Conservation (phyloP, 2,797 vertebrate species). For the Tenualosa ilisha region DNA sequence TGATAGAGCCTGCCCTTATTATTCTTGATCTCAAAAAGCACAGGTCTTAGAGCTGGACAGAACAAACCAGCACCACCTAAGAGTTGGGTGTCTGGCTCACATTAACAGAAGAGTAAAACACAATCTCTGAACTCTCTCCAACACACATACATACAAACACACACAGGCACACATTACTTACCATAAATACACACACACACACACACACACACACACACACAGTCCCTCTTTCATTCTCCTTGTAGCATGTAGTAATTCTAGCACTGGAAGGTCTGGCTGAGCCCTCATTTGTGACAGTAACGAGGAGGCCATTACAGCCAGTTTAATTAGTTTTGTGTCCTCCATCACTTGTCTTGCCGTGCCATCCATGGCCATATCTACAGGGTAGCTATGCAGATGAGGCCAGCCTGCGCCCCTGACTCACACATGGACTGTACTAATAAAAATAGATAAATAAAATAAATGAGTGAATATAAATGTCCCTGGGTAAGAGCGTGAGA, state of each 20-base stretch:
- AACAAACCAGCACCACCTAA: neutral
- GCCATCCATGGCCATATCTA: slow-evolving; percentile 33
- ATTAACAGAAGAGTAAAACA: neutral
- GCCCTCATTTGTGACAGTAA: slow-evolving; percentile 47
- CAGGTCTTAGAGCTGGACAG: neutral
- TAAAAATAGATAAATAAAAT: neutral
- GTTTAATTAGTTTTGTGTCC: slow-evolving; percentile 50
- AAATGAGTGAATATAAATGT: neutral
- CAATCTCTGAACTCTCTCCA: neutral
- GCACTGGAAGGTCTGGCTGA: slow-evolving; percentile 38
- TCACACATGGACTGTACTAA: slow-evolving; percentile 22
- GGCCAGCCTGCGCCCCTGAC: slow-evolving; percentile 19
- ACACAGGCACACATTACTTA: slow-evolving; percentile 14
- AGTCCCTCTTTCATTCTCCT: slow-evolving; percentile 1
- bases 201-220: slow-evolving; percentile 19
- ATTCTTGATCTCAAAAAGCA: neutral
- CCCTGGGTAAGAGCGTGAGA: neutral
- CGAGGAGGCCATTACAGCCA: slow-evolving; percentile 49
- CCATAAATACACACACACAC: neutral
- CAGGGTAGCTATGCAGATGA: slow-evolving; percentile 48
- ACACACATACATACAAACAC: slow-evolving; percentile 20
- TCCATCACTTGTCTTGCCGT: slow-evolving; percentile 14
- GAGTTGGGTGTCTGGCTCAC: neutral
- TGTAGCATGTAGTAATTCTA: slow-evolving; percentile 34
- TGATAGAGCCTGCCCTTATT: neutral